Evolutionary conservation across 2,113 vertebrate species (phyloP), one percentile per base, ranked within the genome.

Genomic region (Eolophus roseicapilla): DNA sequence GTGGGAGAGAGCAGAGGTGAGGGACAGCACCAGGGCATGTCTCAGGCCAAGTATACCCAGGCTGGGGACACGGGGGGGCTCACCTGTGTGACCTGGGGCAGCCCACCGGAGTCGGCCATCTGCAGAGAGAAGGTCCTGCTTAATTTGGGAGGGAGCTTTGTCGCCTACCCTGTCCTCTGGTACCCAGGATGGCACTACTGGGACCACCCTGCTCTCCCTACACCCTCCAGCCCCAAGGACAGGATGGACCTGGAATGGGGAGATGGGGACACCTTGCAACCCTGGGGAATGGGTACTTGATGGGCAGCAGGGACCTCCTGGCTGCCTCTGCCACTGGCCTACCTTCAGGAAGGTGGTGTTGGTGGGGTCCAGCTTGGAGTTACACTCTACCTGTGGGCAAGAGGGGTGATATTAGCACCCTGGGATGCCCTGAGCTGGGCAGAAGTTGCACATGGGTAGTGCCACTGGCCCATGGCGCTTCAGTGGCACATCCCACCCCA

Each of bases 271-370:
- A 69, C 18, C 13, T 53, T 70, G 69, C 62, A 86, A 6, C 46
- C 24, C 59, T 10, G 16, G 55, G 59, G 17, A 74, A 10, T 8
- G 23, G 63, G n/a, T 10, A 49, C 7, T n/a, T 71, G 14, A 17
- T 3, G 10, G 44, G 49, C 62, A 85, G 52, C 39, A 35, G 16
- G n/a, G 35, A 59, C 55, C 1, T 1, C 18, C 62, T 0, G 1
- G 11, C 63, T 53, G 46, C 39, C 21, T 27, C 19, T 46, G 46
- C 53, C 55, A 67, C 17, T 13, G 4, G 2, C 86, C 94, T 98
- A 99, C 99, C 99, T 99, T 99, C 57, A 99, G 98, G 98, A 99
- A 99, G 35, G 99, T 99, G 53, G 99, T 99, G 96, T 98, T 99
- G 94, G 98, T 99, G 3, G 99, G 99, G 95, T 99, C 99, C 98